A percentile compares a stretch with the other conserved stretches of the same genome.
phyloP scores from a whole-genome alignment of 2,888 invertebrate species.

The Pilophorus perplexus region DNA sequence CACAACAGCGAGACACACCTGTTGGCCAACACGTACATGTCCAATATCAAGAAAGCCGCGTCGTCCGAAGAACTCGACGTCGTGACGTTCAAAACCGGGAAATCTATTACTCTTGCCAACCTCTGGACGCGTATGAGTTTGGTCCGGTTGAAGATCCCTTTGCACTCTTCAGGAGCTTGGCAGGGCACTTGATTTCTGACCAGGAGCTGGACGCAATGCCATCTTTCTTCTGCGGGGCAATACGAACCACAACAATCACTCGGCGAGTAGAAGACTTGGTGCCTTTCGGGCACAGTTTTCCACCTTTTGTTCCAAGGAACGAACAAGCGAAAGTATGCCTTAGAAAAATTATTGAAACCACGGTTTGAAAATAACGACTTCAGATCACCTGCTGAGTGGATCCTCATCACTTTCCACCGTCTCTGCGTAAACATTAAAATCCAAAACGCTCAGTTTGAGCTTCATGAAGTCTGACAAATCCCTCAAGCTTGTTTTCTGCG shows the following conservation, averaged over 20 bases:
- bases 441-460: neutral
- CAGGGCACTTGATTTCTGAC: neutral
- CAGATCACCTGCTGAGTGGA: no score
- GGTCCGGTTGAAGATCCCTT: neutral
- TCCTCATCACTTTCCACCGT: neutral
- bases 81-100: slow-evolving; percentile 1
- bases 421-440: neutral
- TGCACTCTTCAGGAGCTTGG: neutral
- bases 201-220: neutral
- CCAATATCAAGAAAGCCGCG: neutral
- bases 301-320: no score
- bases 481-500: neutral
- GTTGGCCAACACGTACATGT: neutral
- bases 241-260: neutral
- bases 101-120: neutral
- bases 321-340: no score
- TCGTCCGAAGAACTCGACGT: neutral
- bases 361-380: no score
- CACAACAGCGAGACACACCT: no score
- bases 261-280: neutral
- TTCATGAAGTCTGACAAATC: neutral
- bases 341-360: no score
- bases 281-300: neutral
- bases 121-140: neutral
- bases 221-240: neutral